Evolutionary conservation across 2,113 vertebrate species (phyloP).

Genomic region (Muntiacus reevesi): DNA sequence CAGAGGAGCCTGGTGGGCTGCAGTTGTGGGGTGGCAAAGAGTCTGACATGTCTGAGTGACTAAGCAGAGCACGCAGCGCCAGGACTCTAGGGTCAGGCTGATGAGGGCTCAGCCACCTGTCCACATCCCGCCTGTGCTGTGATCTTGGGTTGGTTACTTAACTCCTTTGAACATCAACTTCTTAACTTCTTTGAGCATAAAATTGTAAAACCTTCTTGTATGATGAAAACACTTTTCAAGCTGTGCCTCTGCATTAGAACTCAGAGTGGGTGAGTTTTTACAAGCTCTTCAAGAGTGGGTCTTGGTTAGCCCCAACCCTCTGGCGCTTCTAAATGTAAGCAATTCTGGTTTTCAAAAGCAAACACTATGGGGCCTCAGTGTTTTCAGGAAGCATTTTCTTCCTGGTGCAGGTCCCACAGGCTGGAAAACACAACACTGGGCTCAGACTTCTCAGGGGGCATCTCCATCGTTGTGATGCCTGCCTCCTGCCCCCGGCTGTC

Average conservation of each 20-base stretch:
- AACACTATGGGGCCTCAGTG: not conserved
- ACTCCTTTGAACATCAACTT: not conserved
- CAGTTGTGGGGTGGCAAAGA: not conserved
- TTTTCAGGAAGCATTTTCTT: not conserved
- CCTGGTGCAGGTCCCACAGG: not conserved
- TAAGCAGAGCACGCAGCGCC: not conserved
- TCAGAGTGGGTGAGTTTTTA: not conserved
- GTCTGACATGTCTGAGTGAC: accelerated
- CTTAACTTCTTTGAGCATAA: not conserved
- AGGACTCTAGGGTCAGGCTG: not conserved
- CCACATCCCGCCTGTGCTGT: not conserved
- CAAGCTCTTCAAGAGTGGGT: not conserved
- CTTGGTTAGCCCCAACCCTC: not conserved
- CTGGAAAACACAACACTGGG: not conserved
- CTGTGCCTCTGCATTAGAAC: not conserved
- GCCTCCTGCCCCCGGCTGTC: accelerated
- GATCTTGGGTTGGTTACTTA: not conserved
- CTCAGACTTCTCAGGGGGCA: not conserved
- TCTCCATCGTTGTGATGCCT: not conserved
- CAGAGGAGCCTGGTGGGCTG: not conserved
- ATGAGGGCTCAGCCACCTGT: not conserved
- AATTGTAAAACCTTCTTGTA: not conserved
- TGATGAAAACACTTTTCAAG: not conserved
- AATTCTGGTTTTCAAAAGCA: not conserved
- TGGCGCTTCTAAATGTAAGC: not conserved